Percentiles rank a stretch among this genome's conserved stretches.
phyloP scores from a whole-genome alignment of 2,797 vertebrate species.

The Argya squamiceps region DNA sequence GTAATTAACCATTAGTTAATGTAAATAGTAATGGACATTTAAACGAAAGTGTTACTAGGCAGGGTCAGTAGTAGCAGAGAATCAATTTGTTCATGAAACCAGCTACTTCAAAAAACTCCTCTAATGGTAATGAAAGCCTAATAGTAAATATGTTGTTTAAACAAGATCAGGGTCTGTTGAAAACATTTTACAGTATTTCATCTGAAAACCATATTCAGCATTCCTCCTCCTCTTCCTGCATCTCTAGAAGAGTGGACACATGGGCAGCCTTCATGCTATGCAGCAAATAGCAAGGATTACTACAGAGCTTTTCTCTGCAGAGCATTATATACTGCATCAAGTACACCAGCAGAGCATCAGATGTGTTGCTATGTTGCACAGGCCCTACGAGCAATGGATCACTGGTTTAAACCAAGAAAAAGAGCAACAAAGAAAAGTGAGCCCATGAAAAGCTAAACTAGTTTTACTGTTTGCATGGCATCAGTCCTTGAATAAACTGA shows the following conservation, averaged over 20 bases:
- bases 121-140: neutral
- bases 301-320: neutral
- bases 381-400: accelerated
- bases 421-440: neutral
- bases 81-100: conserved; percentile 48
- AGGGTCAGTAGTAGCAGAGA: conserved; percentile 60
- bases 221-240: neutral
- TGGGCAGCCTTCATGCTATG: neutral
- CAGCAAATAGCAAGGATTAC: accelerated
- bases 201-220: neutral
- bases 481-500: neutral
- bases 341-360: neutral
- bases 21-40: conserved; percentile 77
- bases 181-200: neutral
- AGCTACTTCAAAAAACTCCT: conserved; percentile 14
- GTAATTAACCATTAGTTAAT: conserved; percentile 80
- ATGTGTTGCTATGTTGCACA: neutral
- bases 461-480: neutral
- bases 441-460: neutral
- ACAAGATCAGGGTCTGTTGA: neutral
- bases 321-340: neutral
- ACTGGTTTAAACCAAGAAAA: neutral
- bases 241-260: neutral
- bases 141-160: conserved; percentile 18
- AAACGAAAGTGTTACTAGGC: conserved; percentile 67